Conservation (phyloP, 2,797 vertebrate species). For the Tragopan temminckii region DNA sequence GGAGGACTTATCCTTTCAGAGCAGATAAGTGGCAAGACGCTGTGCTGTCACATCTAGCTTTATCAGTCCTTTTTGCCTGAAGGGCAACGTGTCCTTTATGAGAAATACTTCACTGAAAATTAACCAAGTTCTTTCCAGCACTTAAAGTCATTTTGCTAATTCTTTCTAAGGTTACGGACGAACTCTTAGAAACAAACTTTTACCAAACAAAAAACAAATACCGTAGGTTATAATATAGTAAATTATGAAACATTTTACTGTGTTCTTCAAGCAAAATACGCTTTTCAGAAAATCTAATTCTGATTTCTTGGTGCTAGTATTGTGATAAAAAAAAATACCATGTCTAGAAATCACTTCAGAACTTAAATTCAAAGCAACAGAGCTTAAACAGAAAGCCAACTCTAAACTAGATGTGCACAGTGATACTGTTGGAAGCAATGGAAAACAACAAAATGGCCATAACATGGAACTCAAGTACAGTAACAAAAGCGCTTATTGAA, state of each 20-base stretch:
- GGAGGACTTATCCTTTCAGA: not conserved
- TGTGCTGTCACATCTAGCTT: not conserved
- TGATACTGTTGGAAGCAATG: not conserved
- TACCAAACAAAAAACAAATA: not conserved
- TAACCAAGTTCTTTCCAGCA: not conserved
- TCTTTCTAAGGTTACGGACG: not conserved
- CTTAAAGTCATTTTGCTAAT: not conserved
- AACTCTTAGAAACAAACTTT: not conserved
- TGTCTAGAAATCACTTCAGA: not conserved
- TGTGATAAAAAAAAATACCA: not conserved
- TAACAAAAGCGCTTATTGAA: not conserved
- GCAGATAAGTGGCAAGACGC: not conserved
- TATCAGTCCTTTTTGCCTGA: not conserved
- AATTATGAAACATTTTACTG: not conserved
- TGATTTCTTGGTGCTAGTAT: not conserved
- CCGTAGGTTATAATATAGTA: not conserved
- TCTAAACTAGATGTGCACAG: not conserved
- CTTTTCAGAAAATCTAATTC: not conserved
- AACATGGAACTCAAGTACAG: not conserved
- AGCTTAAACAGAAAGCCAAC: not conserved
- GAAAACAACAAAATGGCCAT: not conserved
- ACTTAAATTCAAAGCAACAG: not conserved
- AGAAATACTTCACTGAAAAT: conserved; percentile 13
- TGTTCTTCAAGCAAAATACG: not conserved
- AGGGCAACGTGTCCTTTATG: not conserved